phyloP scores from a whole-genome alignment of 2,797 vertebrate genomes.

The Pseudochaenichthys georgianus region DNA sequence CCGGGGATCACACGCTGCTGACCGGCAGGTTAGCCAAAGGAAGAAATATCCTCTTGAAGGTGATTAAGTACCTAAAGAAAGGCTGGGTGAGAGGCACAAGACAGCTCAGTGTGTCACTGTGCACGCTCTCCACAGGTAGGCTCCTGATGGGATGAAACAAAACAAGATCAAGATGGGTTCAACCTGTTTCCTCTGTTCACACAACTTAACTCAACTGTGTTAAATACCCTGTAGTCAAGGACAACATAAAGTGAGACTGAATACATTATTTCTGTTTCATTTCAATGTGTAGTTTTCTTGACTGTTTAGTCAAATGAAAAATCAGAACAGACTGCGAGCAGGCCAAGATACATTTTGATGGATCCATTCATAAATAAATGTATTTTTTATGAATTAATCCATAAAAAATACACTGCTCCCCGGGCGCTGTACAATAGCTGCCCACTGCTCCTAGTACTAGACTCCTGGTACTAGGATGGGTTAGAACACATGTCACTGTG shows the following conservation, averaged over 20 bases:
- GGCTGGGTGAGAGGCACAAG: constrained; percentile 86
- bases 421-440: no score
- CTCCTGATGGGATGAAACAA: constrained; percentile 78
- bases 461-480: no score
- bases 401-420: no score
- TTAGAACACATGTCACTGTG: no score
- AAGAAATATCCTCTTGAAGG: constrained; percentile 79
- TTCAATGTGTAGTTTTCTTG: not conserved
- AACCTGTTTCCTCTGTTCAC: not conserved
- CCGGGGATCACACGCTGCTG: constrained; percentile 70
- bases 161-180: constrained; percentile 46
- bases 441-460: no score
- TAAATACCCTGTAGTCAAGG: not conserved
- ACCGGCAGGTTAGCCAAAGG: constrained; percentile 70
- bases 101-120: constrained; percentile 87
- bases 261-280: not conserved
- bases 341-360: not conserved
- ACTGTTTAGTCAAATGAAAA: not conserved
- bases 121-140: constrained; percentile 83
- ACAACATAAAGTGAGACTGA: not conserved
- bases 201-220: not conserved
- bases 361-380: not conserved
- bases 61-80: constrained; percentile 92
- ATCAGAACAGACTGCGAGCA: not conserved
- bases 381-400: no score